Evolutionary conservation across 2,888 invertebrate genomes (phyloP).

Genomic region (Smittia sp.): DNA sequence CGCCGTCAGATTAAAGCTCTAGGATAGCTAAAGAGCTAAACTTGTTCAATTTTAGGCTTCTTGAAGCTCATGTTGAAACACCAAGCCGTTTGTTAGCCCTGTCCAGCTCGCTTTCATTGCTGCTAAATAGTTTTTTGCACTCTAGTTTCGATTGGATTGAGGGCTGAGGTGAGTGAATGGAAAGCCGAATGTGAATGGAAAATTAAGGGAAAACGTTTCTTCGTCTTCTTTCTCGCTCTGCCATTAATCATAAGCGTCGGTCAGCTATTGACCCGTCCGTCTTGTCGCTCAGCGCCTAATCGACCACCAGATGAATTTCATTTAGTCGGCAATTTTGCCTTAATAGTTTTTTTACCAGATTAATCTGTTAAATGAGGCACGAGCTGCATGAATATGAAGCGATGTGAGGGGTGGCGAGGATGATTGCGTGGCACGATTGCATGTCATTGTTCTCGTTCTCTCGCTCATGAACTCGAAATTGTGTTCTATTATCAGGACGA

Average conservation of each 20-base stretch:
- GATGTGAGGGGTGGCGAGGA: neutral
- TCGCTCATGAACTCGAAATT: neutral
- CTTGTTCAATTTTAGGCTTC: too few relatives aligned
- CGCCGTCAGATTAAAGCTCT: too few relatives aligned
- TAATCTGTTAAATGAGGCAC: neutral
- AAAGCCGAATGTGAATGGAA: too few relatives aligned
- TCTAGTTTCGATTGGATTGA: too few relatives aligned
- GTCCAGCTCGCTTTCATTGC: too few relatives aligned
- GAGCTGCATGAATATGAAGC: neutral
- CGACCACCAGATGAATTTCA: slow-evolving; percentile 23
- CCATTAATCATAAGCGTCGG: neutral
- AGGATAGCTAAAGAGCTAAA: too few relatives aligned
- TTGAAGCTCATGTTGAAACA: too few relatives aligned
- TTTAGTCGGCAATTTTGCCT: slow-evolving; percentile 3
- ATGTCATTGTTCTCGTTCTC: slow-evolving; percentile 16
- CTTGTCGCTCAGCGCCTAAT: neutral
- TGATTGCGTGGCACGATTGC: slow-evolving; percentile 8
- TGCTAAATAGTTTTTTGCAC: too few relatives aligned
- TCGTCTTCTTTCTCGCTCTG: neutral
- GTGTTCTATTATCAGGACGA: neutral
- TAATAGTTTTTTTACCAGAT: neutral
- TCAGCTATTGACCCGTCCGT: slow-evolving; percentile 1
- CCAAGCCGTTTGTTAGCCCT: too few relatives aligned
- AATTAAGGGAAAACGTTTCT: too few relatives aligned
- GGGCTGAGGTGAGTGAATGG: too few relatives aligned